Conservation (phyloP, 2,797 vertebrate species). For the Hoplostethus atlanticus region DNA sequence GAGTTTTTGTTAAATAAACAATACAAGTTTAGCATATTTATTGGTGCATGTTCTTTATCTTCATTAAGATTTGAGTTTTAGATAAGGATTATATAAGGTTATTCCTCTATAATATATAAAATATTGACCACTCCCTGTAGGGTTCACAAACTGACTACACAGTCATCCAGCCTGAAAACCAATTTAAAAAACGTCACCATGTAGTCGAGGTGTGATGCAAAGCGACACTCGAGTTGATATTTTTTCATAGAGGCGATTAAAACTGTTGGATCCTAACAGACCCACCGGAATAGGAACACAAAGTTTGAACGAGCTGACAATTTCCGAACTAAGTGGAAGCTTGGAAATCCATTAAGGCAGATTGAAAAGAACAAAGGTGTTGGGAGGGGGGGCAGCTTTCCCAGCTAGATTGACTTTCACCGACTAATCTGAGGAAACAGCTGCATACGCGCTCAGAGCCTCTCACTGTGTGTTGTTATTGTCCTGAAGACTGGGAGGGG, state of each 20-base stretch:
- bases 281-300: not conserved
- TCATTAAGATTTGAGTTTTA: too few relatives aligned
- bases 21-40: too few relatives aligned
- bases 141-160: too few relatives aligned
- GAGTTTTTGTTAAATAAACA: too few relatives aligned
- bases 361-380: conserved; percentile 68
- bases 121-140: too few relatives aligned
- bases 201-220: too few relatives aligned
- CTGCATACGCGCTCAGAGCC: conserved; percentile 57
- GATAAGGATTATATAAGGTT: too few relatives aligned
- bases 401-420: conserved; percentile 79
- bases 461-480: conserved; percentile 9
- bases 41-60: too few relatives aligned
- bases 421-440: conserved; percentile 76
- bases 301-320: not conserved
- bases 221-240: not conserved
- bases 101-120: too few relatives aligned
- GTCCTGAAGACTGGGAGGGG: conserved; percentile 20
- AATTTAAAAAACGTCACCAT: too few relatives aligned
- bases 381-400: conserved; percentile 55
- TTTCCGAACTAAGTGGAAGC: conserved; percentile 55
- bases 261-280: not conserved
- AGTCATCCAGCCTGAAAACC: too few relatives aligned
- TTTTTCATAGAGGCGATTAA: not conserved
- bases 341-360: conserved; percentile 66